These are phyloP conservation scores for Corella eumyota DNA, from an alignment of 23 tunicate genomes.

Conservation along the genomic window DNA sequence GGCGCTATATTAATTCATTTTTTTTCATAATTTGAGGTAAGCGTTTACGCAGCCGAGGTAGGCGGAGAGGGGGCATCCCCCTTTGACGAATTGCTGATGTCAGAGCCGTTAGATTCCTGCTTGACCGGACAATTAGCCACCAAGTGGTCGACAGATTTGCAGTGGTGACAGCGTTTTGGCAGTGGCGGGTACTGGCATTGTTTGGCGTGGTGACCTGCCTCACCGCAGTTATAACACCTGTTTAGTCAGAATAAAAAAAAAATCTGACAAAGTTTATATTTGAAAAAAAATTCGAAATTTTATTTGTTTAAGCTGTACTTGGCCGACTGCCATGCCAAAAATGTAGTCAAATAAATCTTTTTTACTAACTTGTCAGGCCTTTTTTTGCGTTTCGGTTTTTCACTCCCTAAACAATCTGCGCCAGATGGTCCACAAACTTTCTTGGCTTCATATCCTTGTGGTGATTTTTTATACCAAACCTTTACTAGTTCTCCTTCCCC, in stretches of 20 bases:
- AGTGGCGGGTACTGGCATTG: conserved; percentile 51
- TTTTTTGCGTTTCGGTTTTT: conserved; percentile 29
- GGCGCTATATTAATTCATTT: no score
- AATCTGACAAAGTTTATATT: no score
- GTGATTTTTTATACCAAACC: conserved; percentile 49
- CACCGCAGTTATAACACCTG: conserved; percentile 54
- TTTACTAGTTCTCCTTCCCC: conserved; percentile 51
- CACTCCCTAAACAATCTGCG: conserved; percentile 42
- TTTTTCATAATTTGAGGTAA: no score
- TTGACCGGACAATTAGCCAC: conserved; percentile 42
- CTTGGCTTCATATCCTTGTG: conserved; percentile 38
- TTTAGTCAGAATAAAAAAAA: neutral
- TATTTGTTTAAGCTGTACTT: no score
- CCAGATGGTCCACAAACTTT: conserved; percentile 57
- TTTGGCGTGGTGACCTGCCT: conserved; percentile 56
- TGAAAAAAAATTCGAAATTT: no score
- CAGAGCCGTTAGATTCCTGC: no score
- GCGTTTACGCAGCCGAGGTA: no score
- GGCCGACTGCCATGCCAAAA: no score
- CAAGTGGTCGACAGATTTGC: conserved; percentile 54
- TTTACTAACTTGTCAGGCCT: conserved; percentile 35
- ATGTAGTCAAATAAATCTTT: no score
- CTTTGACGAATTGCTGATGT: no score
- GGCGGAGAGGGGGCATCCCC: no score
- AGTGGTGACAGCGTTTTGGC: conserved; percentile 75